Evolutionary conservation across 2,888 invertebrate genomes (phyloP).

Genomic region (Hyles lineata): DNA sequence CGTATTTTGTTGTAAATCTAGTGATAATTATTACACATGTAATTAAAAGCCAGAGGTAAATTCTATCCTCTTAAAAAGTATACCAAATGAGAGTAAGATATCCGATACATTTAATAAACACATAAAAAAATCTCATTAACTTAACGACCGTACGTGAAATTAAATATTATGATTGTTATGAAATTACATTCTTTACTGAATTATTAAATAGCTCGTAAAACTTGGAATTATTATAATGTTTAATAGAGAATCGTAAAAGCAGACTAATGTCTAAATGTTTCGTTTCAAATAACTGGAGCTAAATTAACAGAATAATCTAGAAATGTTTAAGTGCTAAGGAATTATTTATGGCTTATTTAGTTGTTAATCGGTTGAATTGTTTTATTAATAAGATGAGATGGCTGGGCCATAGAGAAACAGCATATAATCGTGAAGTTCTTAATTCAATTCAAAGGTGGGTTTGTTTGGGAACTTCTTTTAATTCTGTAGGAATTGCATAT

Average conservation of each 20-base stretch:
- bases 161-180: conserved; percentile 16
- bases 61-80: neutral
- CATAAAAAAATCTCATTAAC: conserved; percentile 13
- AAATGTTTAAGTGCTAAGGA: neutral
- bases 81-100: neutral
- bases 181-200: conserved; percentile 15
- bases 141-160: neutral
- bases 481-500: too few relatives aligned
- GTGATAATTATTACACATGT: too few relatives aligned
- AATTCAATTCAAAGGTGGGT: neutral
- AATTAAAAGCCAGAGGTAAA: too few relatives aligned
- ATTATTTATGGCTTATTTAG: neutral
- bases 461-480: too few relatives aligned
- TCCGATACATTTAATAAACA: conserved; percentile 7
- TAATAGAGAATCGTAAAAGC: neutral
- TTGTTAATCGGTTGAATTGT: neutral
- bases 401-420: neutral
- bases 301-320: neutral
- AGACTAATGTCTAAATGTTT: neutral
- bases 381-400: neutral
- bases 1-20: too few relatives aligned
- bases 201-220: conserved; percentile 8
- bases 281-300: neutral
- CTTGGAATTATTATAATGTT: conserved; percentile 1
- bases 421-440: neutral